Evolutionary conservation across 2,113 vertebrate genomes (phyloP).

Genomic region (Ictalurus punctatus): DNA sequence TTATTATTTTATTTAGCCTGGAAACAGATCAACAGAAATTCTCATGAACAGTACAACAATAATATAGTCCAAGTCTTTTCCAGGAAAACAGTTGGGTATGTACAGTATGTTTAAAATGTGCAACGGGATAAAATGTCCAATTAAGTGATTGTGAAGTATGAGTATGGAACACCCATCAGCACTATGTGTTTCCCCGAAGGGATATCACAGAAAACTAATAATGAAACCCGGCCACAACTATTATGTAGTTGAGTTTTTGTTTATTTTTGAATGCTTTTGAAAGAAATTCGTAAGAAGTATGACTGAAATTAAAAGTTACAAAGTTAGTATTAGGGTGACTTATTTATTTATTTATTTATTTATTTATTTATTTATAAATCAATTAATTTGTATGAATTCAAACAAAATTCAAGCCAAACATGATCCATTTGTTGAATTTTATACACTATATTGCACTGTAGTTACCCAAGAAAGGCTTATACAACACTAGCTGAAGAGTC

Average conservation of each 20-base stretch:
- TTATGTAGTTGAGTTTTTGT: background rate
- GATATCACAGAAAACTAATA: background rate
- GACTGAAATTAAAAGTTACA: background rate
- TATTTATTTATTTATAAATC: background rate
- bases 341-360: background rate
- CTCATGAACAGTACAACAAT: background rate
- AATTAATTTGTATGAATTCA: background rate
- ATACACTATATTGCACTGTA: background rate
- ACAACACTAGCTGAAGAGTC: background rate
- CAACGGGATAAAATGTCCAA: background rate
- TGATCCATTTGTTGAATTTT: background rate
- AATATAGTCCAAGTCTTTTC: background rate
- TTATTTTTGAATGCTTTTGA: background rate
- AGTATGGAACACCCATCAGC: background rate
- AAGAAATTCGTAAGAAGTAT: background rate
- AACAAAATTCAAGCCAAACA: background rate
- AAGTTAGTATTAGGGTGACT: background rate
- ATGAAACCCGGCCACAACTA: background rate
- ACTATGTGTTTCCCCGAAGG: background rate
- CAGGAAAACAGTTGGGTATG: background rate
- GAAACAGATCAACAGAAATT: background rate
- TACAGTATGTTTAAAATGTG: background rate
- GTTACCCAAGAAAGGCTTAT: background rate
- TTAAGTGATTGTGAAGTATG: background rate
- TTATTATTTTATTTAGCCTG: slow-evolving; percentile 3